phyloP scores from a whole-genome alignment of 2,113 vertebrate species.

The Neopipo cinnamomea region DNA sequence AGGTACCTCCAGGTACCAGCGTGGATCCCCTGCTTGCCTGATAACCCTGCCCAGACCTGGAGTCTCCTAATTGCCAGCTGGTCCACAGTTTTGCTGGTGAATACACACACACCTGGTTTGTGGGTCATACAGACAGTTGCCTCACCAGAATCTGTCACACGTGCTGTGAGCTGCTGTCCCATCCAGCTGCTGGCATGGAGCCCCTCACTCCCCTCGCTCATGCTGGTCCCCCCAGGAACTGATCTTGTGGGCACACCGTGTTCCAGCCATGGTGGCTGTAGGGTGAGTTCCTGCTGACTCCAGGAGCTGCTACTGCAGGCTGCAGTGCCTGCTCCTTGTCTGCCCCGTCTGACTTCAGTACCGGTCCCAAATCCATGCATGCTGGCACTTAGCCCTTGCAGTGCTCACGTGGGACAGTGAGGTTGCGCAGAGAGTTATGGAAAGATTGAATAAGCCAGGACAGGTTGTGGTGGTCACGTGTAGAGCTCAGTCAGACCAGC shows the following conservation, averaged over 20 bases:
- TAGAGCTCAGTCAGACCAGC: background rate
- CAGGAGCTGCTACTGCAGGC: background rate
- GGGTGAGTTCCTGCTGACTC: background rate
- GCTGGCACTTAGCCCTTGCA: background rate
- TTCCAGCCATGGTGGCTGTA: background rate
- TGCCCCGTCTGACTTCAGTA: background rate
- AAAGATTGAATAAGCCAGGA: background rate
- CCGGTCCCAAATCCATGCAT: rapidly evolving
- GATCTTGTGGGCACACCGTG: background rate
- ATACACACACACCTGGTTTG: background rate
- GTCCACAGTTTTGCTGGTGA: background rate
- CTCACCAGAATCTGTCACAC: background rate
- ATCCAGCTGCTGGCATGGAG: background rate
- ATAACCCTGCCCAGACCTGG: background rate
- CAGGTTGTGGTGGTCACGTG: background rate
- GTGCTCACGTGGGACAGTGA: background rate
- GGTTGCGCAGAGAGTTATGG: background rate
- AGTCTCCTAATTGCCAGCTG: background rate
- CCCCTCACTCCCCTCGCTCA: background rate
- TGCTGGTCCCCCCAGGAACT: background rate
- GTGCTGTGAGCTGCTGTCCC: background rate
- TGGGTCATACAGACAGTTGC: background rate
- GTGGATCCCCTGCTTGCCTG: background rate
- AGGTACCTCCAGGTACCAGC: background rate
- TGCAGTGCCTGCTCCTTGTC: background rate